phyloP scores from a whole-genome alignment of 2,888 invertebrate genomes.

The Trachelus stipa region DNA sequence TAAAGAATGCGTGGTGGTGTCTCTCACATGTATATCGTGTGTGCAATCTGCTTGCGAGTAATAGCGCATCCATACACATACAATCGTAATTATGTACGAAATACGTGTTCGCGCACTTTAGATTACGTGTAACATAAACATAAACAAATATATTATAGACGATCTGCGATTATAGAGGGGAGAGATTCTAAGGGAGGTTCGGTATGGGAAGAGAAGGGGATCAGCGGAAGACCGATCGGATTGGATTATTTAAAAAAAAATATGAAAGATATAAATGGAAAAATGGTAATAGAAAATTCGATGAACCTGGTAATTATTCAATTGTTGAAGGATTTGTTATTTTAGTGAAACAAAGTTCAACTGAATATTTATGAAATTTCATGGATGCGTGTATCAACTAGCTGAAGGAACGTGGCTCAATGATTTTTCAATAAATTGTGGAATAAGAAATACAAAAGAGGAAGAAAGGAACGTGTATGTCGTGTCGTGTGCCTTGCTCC shows the following conservation, averaged over 20 bases:
- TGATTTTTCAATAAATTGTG: slow-evolving; percentile 1
- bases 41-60: neutral
- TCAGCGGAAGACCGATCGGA: neutral
- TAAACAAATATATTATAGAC: neutral
- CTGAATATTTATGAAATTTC: neutral
- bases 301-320: neutral
- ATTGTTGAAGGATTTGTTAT: neutral
- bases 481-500: slow-evolving; percentile 33
- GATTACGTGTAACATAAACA: neutral
- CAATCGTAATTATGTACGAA: neutral
- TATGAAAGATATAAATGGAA: neutral
- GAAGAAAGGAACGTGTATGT: slow-evolving; percentile 19
- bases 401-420: neutral
- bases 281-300: neutral
- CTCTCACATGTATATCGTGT: neutral
- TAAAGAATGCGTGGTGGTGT: neutral
- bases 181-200: neutral
- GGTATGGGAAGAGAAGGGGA: neutral
- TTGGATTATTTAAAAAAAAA: neutral
- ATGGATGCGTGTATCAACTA: neutral
- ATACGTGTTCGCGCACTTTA: neutral
- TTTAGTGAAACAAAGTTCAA: neutral
- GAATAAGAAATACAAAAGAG: neutral
- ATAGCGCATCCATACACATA: neutral
- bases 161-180: neutral